These are phyloP conservation scores for Eilema depressum DNA, from an alignment of 2,888 invertebrate genomes.

Conservation along the genomic window DNA sequence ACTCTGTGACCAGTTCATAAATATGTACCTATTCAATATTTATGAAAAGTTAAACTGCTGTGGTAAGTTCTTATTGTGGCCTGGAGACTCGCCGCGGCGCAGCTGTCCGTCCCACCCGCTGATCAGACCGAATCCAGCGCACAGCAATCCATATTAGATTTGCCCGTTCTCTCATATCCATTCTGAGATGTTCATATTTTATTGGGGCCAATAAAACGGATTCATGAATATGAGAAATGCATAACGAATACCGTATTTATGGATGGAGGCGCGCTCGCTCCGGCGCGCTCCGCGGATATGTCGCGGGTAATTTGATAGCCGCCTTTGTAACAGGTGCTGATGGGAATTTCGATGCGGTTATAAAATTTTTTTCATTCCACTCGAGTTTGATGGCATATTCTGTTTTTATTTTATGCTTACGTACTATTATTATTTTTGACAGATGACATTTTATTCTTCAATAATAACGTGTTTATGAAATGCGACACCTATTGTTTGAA, in stretches of 20 bases:
- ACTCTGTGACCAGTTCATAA: neutral
- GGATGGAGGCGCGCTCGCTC: slow-evolving; percentile 80
- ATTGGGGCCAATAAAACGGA: slow-evolving; percentile 88
- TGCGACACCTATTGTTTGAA: slow-evolving; percentile 6
- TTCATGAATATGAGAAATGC: slow-evolving; percentile 88
- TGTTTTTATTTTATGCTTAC: slow-evolving; percentile 63
- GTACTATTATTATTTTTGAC: slow-evolving; percentile 53
- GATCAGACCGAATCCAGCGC: slow-evolving; percentile 83
- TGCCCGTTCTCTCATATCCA: slow-evolving; percentile 86
- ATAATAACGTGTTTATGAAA: slow-evolving; percentile 18
- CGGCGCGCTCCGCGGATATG: slow-evolving; percentile 74
- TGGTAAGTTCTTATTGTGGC: slow-evolving; percentile 35
- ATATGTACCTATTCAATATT: slow-evolving; percentile 2
- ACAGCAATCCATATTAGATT: slow-evolving; percentile 86
- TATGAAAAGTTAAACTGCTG: slow-evolving; percentile 29
- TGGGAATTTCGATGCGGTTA: slow-evolving; percentile 83
- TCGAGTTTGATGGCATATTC: slow-evolving; percentile 75
- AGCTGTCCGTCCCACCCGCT: slow-evolving; percentile 68
- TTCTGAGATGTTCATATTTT: slow-evolving; percentile 88
- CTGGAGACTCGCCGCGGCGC: slow-evolving; percentile 44
- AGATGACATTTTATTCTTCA: slow-evolving; percentile 43
- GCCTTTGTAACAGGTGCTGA: slow-evolving; percentile 87
- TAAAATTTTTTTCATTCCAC: slow-evolving; percentile 75
- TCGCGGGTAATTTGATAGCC: slow-evolving; percentile 86
- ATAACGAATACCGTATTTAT: slow-evolving; percentile 87